Conservation (phyloP, 2,888 invertebrate species). For the Eumacrocentrus americanus region DNA sequence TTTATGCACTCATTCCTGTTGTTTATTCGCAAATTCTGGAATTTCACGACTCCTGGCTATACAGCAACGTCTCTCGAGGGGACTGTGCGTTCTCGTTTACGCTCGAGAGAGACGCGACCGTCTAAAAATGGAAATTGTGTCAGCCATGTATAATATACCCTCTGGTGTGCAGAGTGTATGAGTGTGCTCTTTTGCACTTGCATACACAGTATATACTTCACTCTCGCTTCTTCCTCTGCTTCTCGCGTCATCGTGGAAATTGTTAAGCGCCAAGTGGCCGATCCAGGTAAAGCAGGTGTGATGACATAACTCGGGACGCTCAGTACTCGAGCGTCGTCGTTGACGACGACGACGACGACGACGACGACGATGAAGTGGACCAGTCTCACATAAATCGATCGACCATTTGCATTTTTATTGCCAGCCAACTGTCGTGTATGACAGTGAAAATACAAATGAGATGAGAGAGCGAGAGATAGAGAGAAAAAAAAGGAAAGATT, state of each 20-base stretch:
- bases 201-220: conserved; percentile 1
- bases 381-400: conserved; percentile 34
- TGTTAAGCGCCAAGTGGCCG: not conserved
- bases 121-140: conserved; percentile 44
- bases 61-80: conserved; percentile 20
- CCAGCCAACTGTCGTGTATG: conserved; percentile 15
- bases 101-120: conserved; percentile 33
- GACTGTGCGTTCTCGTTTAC: conserved; percentile 36
- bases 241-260: conserved; percentile 4
- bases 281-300: conserved; percentile 17
- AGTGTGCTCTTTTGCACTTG: conserved; percentile 3
- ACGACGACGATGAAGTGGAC: not conserved
- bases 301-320: conserved; percentile 32
- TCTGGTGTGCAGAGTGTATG: not conserved
- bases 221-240: not conserved
- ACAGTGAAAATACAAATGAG: not conserved
- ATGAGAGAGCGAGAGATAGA: not conserved
- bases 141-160: conserved; percentile 27
- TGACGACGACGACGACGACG: not conserved
- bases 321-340: conserved; percentile 3
- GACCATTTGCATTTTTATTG: conserved; percentile 41
- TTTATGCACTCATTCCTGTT: conserved; percentile 16
- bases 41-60: too few species aligned
- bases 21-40: too few species aligned
- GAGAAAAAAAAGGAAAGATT: too few species aligned